These are phyloP conservation scores for Congeria kusceri DNA, from an alignment of 2,888 invertebrate genomes.

Conservation along the genomic window DNA sequence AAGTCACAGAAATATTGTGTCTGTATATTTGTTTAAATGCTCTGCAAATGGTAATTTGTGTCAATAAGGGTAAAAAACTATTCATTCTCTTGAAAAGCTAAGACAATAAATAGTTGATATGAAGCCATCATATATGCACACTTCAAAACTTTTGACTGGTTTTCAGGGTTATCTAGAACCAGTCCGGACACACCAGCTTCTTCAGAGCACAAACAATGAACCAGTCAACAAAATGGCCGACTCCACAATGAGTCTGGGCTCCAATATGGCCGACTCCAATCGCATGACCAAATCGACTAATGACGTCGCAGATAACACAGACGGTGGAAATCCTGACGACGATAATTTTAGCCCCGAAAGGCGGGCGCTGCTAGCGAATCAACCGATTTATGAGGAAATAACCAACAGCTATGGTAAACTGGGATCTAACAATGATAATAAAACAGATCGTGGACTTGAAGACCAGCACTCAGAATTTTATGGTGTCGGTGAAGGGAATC, in stretches of 20 bases:
- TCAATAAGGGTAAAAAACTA: too few relatives aligned
- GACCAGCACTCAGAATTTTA: slow-evolving; percentile 36
- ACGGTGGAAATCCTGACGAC: slow-evolving; percentile 19
- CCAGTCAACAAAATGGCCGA: slow-evolving; percentile 46
- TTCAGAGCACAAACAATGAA: slow-evolving; percentile 30
- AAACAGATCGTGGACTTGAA: not conserved
- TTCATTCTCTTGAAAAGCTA: too few relatives aligned
- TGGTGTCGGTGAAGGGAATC: slow-evolving; percentile 33
- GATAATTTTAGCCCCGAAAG: slow-evolving; percentile 71
- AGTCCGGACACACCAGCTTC: slow-evolving; percentile 53
- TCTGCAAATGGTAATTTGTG: too few relatives aligned
- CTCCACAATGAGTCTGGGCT: slow-evolving; percentile 40
- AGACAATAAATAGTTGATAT: too few relatives aligned
- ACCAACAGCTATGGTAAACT: slow-evolving; percentile 68
- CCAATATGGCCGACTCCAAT: slow-evolving; percentile 46
- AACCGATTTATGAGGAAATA: slow-evolving; percentile 82
- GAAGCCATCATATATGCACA: not conserved
- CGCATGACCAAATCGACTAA: slow-evolving; percentile 1
- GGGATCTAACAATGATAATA: slow-evolving; percentile 15
- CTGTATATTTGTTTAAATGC: too few relatives aligned
- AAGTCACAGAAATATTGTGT: too few relatives aligned
- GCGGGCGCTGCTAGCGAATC: slow-evolving; percentile 71
- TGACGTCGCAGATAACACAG: not conserved
- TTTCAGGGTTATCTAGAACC: slow-evolving; percentile 80
- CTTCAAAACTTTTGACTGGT: not conserved